Evolutionary conservation across 2,888 invertebrate genomes (phyloP), one percentile per base, ranked within the genome.

Genomic region (Macrostomum cliftonense): DNA sequence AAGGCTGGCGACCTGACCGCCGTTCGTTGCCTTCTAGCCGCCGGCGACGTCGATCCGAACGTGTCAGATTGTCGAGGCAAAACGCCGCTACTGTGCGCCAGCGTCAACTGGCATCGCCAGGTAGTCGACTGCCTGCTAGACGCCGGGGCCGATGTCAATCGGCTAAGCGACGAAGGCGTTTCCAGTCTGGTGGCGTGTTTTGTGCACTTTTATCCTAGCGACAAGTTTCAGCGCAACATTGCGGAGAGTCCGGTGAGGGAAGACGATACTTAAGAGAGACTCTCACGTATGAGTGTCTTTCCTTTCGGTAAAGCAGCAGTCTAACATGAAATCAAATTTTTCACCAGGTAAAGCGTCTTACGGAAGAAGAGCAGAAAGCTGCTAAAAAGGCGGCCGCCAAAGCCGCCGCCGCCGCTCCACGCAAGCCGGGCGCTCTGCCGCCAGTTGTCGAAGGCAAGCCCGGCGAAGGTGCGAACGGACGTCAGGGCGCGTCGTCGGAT

Each of bases 71-170:
- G 52, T 37, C 52, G 58, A 39, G 68, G 68, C 1, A 61, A 62
- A 50, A 65, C 66, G 5, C 60, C 67, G 2, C 55, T 68, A 12
- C 43, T 46, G 2, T 16, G 19, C 14, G 12, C 19, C 12, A 39
- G 19, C 13, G 20, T 64, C 1, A 63, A 65, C 55, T 63, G 64
- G 61, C 63, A 67, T 49, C 56, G 58, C 17, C 59, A 60, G 44
- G 59, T 66, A 5, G 65, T 69, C 46, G 66, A 68, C 53, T 55
- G 58, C 48, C 56, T 70, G 20, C 58, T 70, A 11, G 67, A 70
- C 52, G 59, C 62, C 45, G 69, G 69, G 40, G 67, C 68, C 1
- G 60, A 70, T 52, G 62, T 69, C 9, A 70, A 70, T 55, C 61
- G 64, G 51, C 55, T 68, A 14, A 65, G 59, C 49, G 65, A 68